Evolutionary conservation across 2,113 vertebrate species (phyloP), one percentile per base, ranked within the genome.

Genomic region (Vireo altiloquus): DNA sequence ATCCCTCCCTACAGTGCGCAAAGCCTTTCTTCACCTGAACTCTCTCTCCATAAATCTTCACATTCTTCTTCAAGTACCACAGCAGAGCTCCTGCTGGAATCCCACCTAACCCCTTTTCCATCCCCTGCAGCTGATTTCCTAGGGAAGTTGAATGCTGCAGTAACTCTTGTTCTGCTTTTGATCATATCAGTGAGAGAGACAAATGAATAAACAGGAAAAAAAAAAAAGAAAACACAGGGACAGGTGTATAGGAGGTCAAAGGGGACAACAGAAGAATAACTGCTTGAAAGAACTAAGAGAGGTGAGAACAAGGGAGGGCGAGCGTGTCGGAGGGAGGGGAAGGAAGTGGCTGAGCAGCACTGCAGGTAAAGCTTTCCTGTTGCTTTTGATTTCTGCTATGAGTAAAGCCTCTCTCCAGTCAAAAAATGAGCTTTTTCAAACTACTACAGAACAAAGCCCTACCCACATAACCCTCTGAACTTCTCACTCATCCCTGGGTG

Each of bases 141-240:
- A 10, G 15, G 37, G 21, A 80, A 72, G 16, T 0, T 21, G 6
- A 19, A 33, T 0, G 0, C 18, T 54, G 53, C 28, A 24, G 20
- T 7, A 53, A 57, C 16, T 72, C 74, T 59, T n/a, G 11, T 8
- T 54, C 39, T 52, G 53, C 19, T 64, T 50, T 53, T 21, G 10
- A 27, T 22, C 16, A 14, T 16, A 39, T 63, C 35, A 13, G n/a
- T 33, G n/a, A 33, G 25, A 54, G n/a, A 60, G 30, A 35, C 12
- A 84, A 72, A 76, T 7, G 1, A 65, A 77, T 13, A 44, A 42
- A 52, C 2, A 72, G 21, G 21, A 39, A 5, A 84, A 47, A 1
- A 35, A 35, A 24, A 1, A 54, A 46, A 13, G 6, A 23, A 68
- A 68, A 49, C 9, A 23, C 3, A 68, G 14, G 19, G 33, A 21